Conservation (phyloP, 2,888 invertebrate genomes). For the Acanthopleura granulata region DNA sequence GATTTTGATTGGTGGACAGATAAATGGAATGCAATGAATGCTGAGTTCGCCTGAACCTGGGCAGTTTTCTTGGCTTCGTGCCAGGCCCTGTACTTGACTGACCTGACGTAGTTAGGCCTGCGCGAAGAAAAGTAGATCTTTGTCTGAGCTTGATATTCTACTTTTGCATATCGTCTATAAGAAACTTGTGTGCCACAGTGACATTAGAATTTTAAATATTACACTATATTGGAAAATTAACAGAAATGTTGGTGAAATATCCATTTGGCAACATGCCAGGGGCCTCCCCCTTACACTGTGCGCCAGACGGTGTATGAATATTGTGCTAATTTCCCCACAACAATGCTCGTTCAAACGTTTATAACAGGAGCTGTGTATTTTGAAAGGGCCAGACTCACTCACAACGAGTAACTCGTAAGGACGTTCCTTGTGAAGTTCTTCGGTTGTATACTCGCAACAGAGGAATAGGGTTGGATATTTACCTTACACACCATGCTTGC, state of each 20-base stretch:
- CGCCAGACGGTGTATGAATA: constrained; percentile 15
- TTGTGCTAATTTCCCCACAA: constrained; percentile 12
- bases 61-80: not conserved
- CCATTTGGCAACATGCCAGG: not conserved
- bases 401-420: not conserved
- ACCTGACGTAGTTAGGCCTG: not conserved
- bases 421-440: not conserved
- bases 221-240: no score
- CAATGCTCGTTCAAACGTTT: constrained; percentile 19
- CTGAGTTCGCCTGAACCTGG: constrained; percentile 14
- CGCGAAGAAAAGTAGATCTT: constrained; percentile 1
- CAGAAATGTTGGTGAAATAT: no score
- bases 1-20: constrained; percentile 39
- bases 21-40: constrained; percentile 46
- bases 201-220: no score
- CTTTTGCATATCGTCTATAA: not conserved
- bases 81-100: constrained; percentile 6
- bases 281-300: not conserved
- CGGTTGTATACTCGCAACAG: not conserved
- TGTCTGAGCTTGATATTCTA: constrained; percentile 1
- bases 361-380: constrained; percentile 1
- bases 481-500: constrained; percentile 40
- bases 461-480: not conserved
- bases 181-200: no score
- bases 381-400: constrained; percentile 6